phyloP scores from a whole-genome alignment of 2,797 vertebrate species.

The Pelochelys cantorii region DNA sequence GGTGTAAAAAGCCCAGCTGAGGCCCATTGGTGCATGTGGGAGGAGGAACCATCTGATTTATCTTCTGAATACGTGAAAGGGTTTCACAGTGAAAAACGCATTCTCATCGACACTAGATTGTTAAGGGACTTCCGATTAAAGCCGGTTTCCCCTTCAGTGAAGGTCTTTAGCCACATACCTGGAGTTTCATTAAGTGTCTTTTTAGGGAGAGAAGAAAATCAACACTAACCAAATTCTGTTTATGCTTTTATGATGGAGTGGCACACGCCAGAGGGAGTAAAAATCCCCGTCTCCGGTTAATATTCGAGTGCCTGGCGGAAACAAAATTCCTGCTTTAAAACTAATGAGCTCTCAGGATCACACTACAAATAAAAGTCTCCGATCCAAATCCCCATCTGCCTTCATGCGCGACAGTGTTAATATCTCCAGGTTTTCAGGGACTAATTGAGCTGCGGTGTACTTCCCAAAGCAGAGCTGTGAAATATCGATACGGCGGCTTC shows the following conservation, averaged over 20 bases:
- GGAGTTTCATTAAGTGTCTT: conserved; percentile 66
- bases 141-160: conserved; percentile 38
- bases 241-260: conserved; percentile 29
- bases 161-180: conserved; percentile 52
- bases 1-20: background rate
- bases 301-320: conserved; percentile 52
- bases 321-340: conserved; percentile 64
- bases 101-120: conserved; percentile 34
- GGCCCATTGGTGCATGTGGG: conserved; percentile 23
- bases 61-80: conserved; percentile 54
- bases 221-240: conserved; percentile 40
- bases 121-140: conserved; percentile 60
- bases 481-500: conserved; percentile 68
- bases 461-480: conserved; percentile 72
- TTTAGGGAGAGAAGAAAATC: conserved; percentile 52
- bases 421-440: conserved; percentile 69
- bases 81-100: background rate
- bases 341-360: conserved; percentile 73
- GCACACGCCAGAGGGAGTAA: conserved; percentile 44
- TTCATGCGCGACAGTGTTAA: conserved; percentile 71
- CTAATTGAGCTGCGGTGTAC: conserved; percentile 72
- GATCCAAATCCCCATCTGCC: conserved; percentile 75
- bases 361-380: conserved; percentile 73
- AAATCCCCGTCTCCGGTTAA: conserved; percentile 65
- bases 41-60: conserved; percentile 15